Conservation (phyloP, 2,113 vertebrate genomes). For the Larimichthys crocea region DNA sequence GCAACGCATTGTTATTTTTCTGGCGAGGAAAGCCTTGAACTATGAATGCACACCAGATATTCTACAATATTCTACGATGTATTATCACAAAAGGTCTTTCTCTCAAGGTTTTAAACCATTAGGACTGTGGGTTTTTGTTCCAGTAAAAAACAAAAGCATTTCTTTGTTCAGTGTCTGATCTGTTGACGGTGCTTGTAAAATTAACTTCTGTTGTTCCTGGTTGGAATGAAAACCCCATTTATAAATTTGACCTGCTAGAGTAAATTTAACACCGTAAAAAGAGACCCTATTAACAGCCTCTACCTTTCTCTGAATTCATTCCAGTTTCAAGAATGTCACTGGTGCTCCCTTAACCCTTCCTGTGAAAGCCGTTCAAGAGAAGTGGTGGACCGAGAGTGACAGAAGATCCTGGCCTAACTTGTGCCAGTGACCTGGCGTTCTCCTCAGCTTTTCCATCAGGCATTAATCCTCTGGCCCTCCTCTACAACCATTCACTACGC, state of each 20-base stretch:
- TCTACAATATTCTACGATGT: neutral
- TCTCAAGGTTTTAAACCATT: neutral
- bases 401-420: conserved; percentile 3
- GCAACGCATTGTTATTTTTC: neutral
- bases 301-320: neutral
- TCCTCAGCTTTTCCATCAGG: conserved; percentile 4
- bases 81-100: neutral
- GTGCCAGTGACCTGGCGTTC: conserved; percentile 15
- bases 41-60: neutral
- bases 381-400: neutral
- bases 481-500: neutral
- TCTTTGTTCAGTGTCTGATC: neutral
- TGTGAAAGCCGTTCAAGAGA: neutral
- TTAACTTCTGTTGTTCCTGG: neutral
- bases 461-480: conserved; percentile 4
- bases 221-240: neutral
- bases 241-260: neutral
- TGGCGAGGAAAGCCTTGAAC: neutral
- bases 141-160: neutral
- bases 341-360: neutral
- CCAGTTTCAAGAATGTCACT: neutral
- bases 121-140: neutral
- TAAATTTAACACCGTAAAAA: neutral
- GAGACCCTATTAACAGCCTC: neutral
- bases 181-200: neutral